Base-by-base conservation (phyloP, 2,113 vertebrate genomes). In the Aix galericulata region DNA sequence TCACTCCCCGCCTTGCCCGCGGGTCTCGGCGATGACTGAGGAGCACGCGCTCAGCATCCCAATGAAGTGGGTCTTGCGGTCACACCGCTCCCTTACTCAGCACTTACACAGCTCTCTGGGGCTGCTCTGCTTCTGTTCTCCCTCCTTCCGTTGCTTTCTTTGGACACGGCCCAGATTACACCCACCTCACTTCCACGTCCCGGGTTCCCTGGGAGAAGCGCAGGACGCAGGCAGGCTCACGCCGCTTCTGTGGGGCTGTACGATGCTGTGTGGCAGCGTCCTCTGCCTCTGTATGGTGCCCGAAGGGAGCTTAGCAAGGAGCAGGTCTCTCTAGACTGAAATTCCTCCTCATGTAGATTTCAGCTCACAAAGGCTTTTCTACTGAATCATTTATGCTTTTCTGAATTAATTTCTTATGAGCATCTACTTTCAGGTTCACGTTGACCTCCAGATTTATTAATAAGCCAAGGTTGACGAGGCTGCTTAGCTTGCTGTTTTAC, bases 331-430 rank as follows among this genome's bases (percentile, higher is more conserved):
- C 60, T 27, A 13, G 6, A 40, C 42, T 20, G 44, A 88, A 78
- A 42, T 82, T 85, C 67, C 31, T 64, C 74, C 21, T 74, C 21
- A 9, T 59, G 44, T 62, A 80, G 31, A 46, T 58, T 86, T 83
- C 69, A 58, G 20, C 34, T 94, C 56, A 53, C 53, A 46, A 58
- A 36, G 44, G 26, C 46, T 79, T 90, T 94, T 68, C 32, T 93
- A 26, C 81, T 97, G 69, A 95, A 95, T 96, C 62, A 92, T 95
- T 97, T 93, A 95, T 96, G 73, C 42, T 44, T 76, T 81, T 96
- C 40, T 78, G 85, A 95, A 88, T 94, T 75, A 93, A 94, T 95
- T 93, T 96, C 94, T 96, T 76, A 89, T 92, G 91, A 96, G 80
- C 44, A 18, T 94, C 56, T 84, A 44, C 80, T 96, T 96, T 86